Base-by-base conservation (phyloP, 2,113 vertebrate genomes). In the Scartelaos histophorus region DNA sequence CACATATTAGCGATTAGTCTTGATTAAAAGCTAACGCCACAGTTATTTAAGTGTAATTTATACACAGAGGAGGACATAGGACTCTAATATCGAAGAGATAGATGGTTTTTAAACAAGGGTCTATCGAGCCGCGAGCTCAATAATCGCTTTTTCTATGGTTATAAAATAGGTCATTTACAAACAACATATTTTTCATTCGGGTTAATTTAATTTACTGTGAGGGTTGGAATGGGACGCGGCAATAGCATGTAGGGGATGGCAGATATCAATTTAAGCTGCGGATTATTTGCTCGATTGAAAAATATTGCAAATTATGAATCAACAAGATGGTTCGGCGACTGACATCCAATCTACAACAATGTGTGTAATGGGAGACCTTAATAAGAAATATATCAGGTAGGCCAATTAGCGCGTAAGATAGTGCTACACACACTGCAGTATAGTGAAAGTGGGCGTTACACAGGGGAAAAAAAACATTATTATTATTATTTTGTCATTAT, bases 161-260 rank as follows among this genome's bases (percentile, higher is more conserved):
- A 64, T 38, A 43, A 43, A 64, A 25, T 58, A 58, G 58, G 25
- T 64, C 15, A 43, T 64, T 64, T 64, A n/a, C 34, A 61, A 61
- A 61, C 57, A 29, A 15, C 15, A 34, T 24, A 34, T 17, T 17
- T 34, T 34, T 34, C 22, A 17, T 34, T 34, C 16, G 6, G 3
- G 21, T 58, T 22, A 58, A 58, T 61, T 61, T 25, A 34, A 19
- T 61, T 34, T 17, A 19, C 25, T 19, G 25, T 34, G 17, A 10
- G 19, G n/a, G 17, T 54, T 25, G 3, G 58, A 34, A 34, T 61
- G 13, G 16, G 6, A 61, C 2, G 58, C 13, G 1, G 3, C 57
- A 15, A 6, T 21, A 56, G 6, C n/a, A 10, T 56, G 38, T 43
- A 43, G 7, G 38, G 38, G 10, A 1, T 56, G 11, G 7, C 6